Evolutionary conservation across 2,888 invertebrate species (phyloP).

Genomic region (Hybos culiciformis): DNA sequence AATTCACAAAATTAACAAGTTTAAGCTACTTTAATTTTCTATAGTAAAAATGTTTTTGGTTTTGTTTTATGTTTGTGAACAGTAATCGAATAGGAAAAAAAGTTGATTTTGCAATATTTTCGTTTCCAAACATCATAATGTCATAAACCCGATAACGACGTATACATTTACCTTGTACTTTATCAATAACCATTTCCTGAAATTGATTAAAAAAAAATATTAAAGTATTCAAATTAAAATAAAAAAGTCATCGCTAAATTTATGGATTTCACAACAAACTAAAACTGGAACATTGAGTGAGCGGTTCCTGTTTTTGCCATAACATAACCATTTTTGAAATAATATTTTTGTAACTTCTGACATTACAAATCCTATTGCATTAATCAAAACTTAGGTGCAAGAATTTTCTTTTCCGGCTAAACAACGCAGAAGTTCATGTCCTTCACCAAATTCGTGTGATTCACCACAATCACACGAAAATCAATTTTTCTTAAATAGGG

Average conservation of each 20-base stretch:
- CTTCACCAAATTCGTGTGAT: conserved; percentile 58
- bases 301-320: conserved; percentile 81
- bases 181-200: too few relatives aligned
- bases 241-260: conserved; percentile 94
- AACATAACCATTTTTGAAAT: conserved; percentile 82
- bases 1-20: too few relatives aligned
- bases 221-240: too few relatives aligned
- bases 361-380: conserved; percentile 70
- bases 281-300: conserved; percentile 81
- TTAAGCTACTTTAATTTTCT: too few relatives aligned
- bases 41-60: too few relatives aligned
- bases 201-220: too few relatives aligned
- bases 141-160: too few relatives aligned
- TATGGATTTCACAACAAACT: conserved; percentile 93
- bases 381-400: conserved; percentile 68
- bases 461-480: conserved; percentile 77
- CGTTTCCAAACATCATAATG: too few relatives aligned
- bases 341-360: conserved; percentile 70
- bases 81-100: too few relatives aligned
- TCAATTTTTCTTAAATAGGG: conserved; percentile 50
- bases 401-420: conserved; percentile 56
- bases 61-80: too few relatives aligned
- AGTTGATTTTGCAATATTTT: too few relatives aligned
- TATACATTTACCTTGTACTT: too few relatives aligned
- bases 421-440: conserved; percentile 58